Conservation (phyloP, 2,113 vertebrate genomes). For the Leucosticte australis region DNA sequence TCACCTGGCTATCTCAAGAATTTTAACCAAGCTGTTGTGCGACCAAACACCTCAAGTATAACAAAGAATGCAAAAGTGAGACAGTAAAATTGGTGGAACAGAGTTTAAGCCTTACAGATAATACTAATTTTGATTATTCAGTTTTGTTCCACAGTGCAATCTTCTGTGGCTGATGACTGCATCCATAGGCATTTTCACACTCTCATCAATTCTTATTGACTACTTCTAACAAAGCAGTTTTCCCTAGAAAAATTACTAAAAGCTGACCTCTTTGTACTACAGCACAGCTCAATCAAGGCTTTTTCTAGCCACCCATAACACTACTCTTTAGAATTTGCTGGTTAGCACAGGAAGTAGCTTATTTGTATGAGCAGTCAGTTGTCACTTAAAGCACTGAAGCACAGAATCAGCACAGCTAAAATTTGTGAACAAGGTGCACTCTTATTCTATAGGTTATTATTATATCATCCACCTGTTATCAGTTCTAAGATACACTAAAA, state of each 20-base stretch:
- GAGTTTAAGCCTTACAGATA: background rate
- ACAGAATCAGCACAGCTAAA: background rate
- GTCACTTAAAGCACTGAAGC: background rate
- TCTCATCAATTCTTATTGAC: background rate
- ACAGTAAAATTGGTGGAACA: background rate
- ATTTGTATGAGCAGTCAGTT: background rate
- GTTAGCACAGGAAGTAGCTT: background rate
- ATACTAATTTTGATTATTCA: background rate
- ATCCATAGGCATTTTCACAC: background rate
- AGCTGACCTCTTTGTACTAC: background rate
- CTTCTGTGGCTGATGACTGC: background rate
- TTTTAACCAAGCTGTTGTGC: background rate
- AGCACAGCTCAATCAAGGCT: background rate
- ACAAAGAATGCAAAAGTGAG: background rate
- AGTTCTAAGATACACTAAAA: background rate
- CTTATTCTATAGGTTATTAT: background rate
- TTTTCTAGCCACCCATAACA: background rate
- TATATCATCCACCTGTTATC: background rate
- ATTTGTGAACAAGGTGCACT: background rate
- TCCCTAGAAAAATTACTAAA: background rate
- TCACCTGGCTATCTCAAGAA: background rate
- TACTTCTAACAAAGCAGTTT: background rate
- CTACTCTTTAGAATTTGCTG: background rate
- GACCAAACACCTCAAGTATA: background rate
- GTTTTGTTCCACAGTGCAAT: background rate